These are phyloP conservation scores for Cheilosia pagana DNA, from an alignment of 2,888 invertebrate species.

Conservation along the genomic window DNA sequence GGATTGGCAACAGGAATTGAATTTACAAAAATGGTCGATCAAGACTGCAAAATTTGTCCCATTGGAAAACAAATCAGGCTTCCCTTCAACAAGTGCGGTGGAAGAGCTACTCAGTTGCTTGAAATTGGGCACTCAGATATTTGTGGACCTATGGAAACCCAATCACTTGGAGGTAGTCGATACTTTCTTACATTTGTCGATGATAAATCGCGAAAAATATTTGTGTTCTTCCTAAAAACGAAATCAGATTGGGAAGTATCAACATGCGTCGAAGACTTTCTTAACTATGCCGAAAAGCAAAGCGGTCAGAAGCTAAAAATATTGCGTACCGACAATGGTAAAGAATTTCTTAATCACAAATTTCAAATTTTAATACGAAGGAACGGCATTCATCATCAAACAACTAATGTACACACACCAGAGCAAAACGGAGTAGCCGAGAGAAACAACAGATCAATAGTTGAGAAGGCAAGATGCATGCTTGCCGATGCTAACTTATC, in stretches of 20 bases:
- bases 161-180: not conserved
- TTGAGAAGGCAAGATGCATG: slow-evolving; percentile 25
- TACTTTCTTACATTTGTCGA: not conserved
- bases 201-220: not conserved
- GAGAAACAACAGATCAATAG: slow-evolving; percentile 22
- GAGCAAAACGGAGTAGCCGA: slow-evolving; percentile 16
- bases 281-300: not conserved
- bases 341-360: not conserved
- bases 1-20: slow-evolving; percentile 14
- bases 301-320: slow-evolving; percentile 1
- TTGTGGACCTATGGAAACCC: not conserved
- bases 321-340: not conserved
- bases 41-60: slow-evolving; percentile 52
- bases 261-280: not conserved
- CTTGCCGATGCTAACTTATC: slow-evolving; percentile 9
- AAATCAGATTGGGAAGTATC: not conserved
- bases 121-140: not conserved
- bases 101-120: slow-evolving; percentile 70
- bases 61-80: slow-evolving; percentile 75
- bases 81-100: slow-evolving; percentile 9
- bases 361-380: not conserved
- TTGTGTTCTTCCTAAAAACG: not conserved
- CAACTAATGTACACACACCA: not conserved
- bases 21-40: no score
- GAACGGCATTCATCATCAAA: not conserved